Base-by-base conservation (phyloP, 1,140 invertebrate genomes). In the Eumaeus atala region DNA sequence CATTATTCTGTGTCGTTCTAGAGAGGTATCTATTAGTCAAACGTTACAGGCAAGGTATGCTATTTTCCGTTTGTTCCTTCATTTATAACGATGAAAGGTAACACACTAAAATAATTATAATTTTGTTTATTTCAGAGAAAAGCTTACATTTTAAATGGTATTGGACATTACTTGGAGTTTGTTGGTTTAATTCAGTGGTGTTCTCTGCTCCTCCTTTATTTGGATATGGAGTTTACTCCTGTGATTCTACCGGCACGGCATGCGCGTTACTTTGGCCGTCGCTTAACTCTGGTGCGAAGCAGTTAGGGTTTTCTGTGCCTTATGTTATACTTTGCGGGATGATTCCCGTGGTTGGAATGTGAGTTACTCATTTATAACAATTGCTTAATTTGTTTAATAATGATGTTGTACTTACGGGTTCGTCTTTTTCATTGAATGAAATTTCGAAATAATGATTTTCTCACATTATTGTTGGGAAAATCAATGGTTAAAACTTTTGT, bases 181-280 rank as follows among this genome's bases (percentile, higher is more conserved):
- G 86, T 66, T 88, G 85, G 87, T 49, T 78, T 5, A 71, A 66
- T 21, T 69, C 81, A 7, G 57, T 79, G 7, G 63, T 83, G 10
- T 87, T 88, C 58, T 75, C 88, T 0, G 77, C 75, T 4, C 87
- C 87, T 12, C 87, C 88, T 0, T 58, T 89, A 6, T 79, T 88
- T 47, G 76, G 83, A n/a, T 88, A 85, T 54, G 88, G 88, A 55
- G 54, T 77, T 9, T 89, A 84, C 56, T 81, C 78, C 6, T 89
- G 88, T 71, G 88, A 89, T 48, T 54, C 80, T 8, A 87, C 82
- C 10, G 85, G 85, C 1, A 88, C 85, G 7, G 58, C 67, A 4
- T 89, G 88, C 57, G 72, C 80, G 3, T 70, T 87, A 10, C 71
- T 84, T 16, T 89, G 88, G 88, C 78, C 84, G 1, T 77, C 82